These are phyloP conservation scores for Paramisgurnus dabryanus DNA, from an alignment of 2,113 vertebrate genomes.

Conservation along the genomic window DNA sequence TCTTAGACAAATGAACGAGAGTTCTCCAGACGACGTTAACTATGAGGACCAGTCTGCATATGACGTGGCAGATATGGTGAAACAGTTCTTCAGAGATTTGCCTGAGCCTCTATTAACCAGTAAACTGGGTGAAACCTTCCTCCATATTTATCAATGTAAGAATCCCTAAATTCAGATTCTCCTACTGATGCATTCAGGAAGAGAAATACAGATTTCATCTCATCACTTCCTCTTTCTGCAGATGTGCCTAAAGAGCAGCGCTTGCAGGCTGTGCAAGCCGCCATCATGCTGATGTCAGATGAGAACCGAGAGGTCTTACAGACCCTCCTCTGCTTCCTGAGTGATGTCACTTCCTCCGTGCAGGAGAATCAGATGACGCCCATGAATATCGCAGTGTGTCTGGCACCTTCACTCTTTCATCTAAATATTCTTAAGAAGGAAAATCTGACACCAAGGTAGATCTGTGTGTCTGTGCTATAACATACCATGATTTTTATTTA, in stretches of 20 bases:
- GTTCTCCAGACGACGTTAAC: constrained; percentile 85
- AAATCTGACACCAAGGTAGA: constrained; percentile 85
- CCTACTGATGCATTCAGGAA: neutral
- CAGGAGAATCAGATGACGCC: constrained; percentile 98
- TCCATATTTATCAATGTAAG: constrained; percentile 98
- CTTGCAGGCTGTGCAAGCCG: constrained; percentile 90
- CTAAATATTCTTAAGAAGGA: constrained; percentile 96
- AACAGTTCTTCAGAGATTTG: constrained; percentile 96
- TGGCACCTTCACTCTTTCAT: constrained; percentile 97
- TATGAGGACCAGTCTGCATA: constrained; percentile 97
- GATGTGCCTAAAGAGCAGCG: constrained; percentile 94
- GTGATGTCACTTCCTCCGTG: constrained; percentile 87
- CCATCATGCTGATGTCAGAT: constrained; percentile 94
- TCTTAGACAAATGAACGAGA: constrained; percentile 93
- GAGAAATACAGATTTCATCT: neutral
- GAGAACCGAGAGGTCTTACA: constrained; percentile 94
- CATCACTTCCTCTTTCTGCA: constrained; percentile 56
- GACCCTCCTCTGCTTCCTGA: constrained; percentile 92
- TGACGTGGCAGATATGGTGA: constrained; percentile 97
- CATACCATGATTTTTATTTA: neutral
- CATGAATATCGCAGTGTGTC: constrained; percentile 95
- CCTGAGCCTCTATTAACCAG: constrained; percentile 94
- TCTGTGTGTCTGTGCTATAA: too few relatives aligned
- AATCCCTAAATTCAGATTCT: neutral
- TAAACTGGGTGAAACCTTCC: constrained; percentile 96